phyloP scores from a whole-genome alignment of 1,140 invertebrate species.

The Aphis gossypii region DNA sequence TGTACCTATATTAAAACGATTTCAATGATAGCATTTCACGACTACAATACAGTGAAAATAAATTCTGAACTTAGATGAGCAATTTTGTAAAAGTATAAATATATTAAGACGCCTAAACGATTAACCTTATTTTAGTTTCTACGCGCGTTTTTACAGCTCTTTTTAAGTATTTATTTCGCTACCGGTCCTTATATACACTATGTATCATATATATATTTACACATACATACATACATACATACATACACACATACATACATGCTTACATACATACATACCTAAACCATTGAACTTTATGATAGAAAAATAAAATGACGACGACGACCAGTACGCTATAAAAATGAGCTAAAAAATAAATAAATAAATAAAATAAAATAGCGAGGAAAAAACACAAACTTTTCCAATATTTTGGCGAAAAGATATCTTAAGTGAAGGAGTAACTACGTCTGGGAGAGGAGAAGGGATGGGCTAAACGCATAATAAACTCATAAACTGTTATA shows the following conservation, averaged over 20 bases:
- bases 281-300: neutral
- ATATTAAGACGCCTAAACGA: constrained; percentile 22
- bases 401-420: constrained; percentile 51
- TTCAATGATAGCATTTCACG: neutral
- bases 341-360: neutral
- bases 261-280: neutral
- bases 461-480: constrained; percentile 24
- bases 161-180: neutral
- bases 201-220: neutral
- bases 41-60: neutral
- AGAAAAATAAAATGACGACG: constrained; percentile 18
- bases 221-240: neutral
- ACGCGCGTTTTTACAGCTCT: neutral
- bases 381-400: constrained; percentile 22
- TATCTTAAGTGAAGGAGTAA: neutral
- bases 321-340: constrained; percentile 10
- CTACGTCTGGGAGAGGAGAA: no score
- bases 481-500: constrained; percentile 53
- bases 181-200: neutral
- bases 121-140: constrained; percentile 20
- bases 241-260: neutral
- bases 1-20: neutral
- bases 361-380: neutral
- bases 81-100: constrained; percentile 16
- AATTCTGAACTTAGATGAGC: neutral